Percentiles rank a stretch among this genome's conserved stretches.
phyloP scores from a whole-genome alignment of 2,797 vertebrate genomes.

The Crenichthys baileyi region DNA sequence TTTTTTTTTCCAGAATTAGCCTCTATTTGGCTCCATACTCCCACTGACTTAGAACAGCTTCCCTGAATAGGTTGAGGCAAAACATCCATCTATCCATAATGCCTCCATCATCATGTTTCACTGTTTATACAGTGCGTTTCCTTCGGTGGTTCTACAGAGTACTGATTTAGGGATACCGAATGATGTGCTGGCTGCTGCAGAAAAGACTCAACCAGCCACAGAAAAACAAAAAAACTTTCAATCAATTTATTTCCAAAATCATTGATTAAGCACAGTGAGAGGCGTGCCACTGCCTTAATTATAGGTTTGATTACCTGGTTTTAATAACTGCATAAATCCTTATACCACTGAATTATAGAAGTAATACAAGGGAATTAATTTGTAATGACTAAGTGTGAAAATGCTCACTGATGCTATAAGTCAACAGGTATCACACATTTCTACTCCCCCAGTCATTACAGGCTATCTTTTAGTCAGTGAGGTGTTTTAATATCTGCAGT shows the following conservation, averaged over 20 bases:
- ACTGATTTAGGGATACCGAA: too few species aligned
- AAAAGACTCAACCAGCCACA: not conserved
- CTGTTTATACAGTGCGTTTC: too few species aligned
- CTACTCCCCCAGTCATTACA: slow-evolving; percentile 16
- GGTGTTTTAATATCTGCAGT: not conserved
- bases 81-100: too few species aligned
- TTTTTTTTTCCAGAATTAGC: too few species aligned
- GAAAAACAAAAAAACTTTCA: not conserved
- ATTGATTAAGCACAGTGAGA: not conserved
- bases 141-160: too few species aligned
- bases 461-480: slow-evolving; percentile 17
- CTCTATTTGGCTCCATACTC: too few species aligned
- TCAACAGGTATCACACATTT: slow-evolving; percentile 24
- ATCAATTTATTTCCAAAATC: not conserved
- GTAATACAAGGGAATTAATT: slow-evolving; percentile 42
- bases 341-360: slow-evolving; percentile 11
- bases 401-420: not conserved
- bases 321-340: slow-evolving; percentile 22
- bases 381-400: slow-evolving; percentile 39
- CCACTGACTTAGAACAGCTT: too few species aligned
- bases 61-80: too few species aligned
- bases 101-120: too few species aligned
- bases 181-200: not conserved
- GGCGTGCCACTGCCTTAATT: not conserved
- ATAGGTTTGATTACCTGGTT: not conserved